Conservation (phyloP, 1,140 invertebrate species). For the Lanistes nyassanus region DNA sequence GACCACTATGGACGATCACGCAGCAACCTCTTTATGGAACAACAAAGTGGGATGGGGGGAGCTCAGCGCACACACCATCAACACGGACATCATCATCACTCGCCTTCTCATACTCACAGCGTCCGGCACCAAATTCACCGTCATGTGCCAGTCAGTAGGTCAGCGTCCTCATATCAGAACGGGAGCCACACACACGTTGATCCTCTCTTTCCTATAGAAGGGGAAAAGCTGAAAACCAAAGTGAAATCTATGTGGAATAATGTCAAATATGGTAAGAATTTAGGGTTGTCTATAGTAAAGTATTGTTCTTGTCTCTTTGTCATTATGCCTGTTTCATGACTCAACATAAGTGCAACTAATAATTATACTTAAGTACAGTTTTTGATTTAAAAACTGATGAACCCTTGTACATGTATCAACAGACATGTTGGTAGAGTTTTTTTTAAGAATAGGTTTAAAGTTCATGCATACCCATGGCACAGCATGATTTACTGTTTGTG, state of each 20-base stretch:
- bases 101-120: background rate
- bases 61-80: background rate
- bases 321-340: background rate
- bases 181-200: slow-evolving; percentile 17
- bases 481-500: too few relatives aligned
- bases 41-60: background rate
- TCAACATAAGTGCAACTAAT: too few relatives aligned
- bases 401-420: too few relatives aligned
- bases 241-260: slow-evolving; percentile 89
- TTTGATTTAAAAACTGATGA: background rate
- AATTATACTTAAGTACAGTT: background rate
- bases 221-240: slow-evolving; percentile 83
- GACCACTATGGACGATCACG: background rate
- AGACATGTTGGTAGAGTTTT: too few relatives aligned
- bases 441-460: too few relatives aligned
- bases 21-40: background rate
- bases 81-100: background rate
- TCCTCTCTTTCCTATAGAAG: slow-evolving; percentile 42
- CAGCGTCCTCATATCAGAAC: slow-evolving; percentile 19
- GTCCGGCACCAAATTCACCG: background rate
- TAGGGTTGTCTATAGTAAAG: too few relatives aligned
- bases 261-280: slow-evolving; percentile 80
- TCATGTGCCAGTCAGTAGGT: slow-evolving; percentile 11
- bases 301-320: background rate
- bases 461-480: too few relatives aligned